Conservation (phyloP, 2,888 invertebrate genomes). For the Orchesellides sinensis region DNA sequence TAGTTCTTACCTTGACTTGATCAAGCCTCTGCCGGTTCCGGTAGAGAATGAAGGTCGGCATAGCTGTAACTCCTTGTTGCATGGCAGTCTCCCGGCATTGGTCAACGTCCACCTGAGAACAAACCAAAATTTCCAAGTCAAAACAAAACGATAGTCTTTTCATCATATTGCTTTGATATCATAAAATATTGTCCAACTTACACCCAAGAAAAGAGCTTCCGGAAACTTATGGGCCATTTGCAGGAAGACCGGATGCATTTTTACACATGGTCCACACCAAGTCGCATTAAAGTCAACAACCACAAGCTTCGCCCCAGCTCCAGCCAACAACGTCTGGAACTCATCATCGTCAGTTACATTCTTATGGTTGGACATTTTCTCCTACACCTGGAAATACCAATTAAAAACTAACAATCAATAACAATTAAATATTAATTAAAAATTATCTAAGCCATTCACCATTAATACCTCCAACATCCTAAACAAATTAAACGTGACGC, state of each 20-base stretch:
- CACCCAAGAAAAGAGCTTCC: slow-evolving; percentile 85
- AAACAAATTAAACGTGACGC: too few relatives aligned
- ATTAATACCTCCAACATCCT: too few relatives aligned
- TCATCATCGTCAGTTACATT: slow-evolving; percentile 85
- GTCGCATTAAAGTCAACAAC: slow-evolving; percentile 97
- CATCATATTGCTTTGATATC: not conserved
- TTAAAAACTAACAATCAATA: too few relatives aligned
- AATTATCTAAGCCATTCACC: too few relatives aligned
- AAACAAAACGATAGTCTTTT: not conserved
- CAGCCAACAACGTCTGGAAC: slow-evolving; percentile 90
- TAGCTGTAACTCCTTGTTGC: slow-evolving; percentile 92
- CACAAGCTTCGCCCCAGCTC: slow-evolving; percentile 88
- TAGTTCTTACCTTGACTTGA: slow-evolving; percentile 80
- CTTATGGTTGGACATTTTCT: slow-evolving; percentile 72
- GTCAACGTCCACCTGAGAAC: slow-evolving; percentile 95
- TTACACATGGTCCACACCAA: slow-evolving; percentile 98
- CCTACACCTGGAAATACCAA: not conserved
- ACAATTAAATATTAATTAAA: too few relatives aligned
- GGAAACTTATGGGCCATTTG: slow-evolving; percentile 92
- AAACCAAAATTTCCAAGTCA: not conserved
- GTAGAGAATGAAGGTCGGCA: slow-evolving; percentile 99
- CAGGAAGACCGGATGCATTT: slow-evolving; percentile 95
- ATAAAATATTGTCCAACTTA: slow-evolving; percentile 44
- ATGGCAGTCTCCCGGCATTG: slow-evolving; percentile 93
- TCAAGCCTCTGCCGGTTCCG: slow-evolving; percentile 80